Evolutionary conservation across 1,140 invertebrate species (phyloP).

Genomic region (Radopholus similis): DNA sequence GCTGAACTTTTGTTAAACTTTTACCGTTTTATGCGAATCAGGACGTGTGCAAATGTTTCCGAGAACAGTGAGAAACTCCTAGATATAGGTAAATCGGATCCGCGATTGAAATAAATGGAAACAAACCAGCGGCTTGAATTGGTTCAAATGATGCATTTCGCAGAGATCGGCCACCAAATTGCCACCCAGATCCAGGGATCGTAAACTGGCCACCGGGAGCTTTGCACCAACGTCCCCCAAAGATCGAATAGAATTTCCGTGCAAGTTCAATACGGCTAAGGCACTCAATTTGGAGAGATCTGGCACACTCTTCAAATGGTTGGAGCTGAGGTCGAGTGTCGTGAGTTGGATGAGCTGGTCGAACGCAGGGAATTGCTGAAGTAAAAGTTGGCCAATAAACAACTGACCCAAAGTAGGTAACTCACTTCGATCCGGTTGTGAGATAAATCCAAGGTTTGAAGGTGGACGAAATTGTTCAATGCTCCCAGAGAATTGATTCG

Average conservation of each 20-base stretch:
- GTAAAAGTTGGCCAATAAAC: not conserved
- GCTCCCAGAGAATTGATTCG: conserved; percentile 5
- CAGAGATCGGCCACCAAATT: conserved; percentile 17
- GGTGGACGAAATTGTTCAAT: conserved; percentile 5
- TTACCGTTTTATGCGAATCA: not conserved
- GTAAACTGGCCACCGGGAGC: not conserved
- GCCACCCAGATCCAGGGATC: conserved; percentile 11
- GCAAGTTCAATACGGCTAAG: not conserved
- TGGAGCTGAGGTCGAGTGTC: conserved; percentile 4
- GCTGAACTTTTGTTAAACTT: not conserved
- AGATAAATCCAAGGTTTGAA: conserved; percentile 10
- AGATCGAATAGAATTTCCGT: conserved; percentile 22
- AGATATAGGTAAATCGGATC: not conserved
- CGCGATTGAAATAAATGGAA: not conserved
- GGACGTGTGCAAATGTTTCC: not conserved
- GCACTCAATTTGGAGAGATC: conserved; percentile 8
- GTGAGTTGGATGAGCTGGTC: conserved; percentile 4
- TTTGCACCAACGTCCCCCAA: not conserved
- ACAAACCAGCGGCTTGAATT: conserved; percentile 13
- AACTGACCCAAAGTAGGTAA: not conserved
- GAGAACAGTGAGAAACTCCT: conserved; percentile 7
- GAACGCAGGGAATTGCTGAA: conserved; percentile 12
- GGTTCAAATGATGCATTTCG: conserved; percentile 12
- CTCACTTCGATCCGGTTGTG: conserved; percentile 27
- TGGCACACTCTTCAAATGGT: conserved; percentile 14